Evolutionary conservation across 2,113 vertebrate genomes (phyloP), one percentile per base, ranked within the genome.

Genomic region (Sceloporus undulatus): DNA sequence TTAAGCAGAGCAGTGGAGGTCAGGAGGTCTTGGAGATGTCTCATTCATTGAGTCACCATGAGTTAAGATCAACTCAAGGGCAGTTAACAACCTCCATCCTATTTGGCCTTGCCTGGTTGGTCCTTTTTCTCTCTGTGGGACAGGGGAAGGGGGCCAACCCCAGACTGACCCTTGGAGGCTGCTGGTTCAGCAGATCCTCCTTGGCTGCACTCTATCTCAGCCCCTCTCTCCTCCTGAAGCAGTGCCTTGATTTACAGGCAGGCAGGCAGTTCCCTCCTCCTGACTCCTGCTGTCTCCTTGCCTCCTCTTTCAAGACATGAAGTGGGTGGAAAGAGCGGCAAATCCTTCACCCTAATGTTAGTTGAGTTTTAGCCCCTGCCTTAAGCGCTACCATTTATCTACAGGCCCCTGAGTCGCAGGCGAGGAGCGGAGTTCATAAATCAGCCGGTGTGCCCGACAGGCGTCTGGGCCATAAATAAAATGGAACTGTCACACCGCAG

Each of bases 331-430:
- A 87, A 68, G 74, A 77, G 87, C 73, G 0, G 92, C 88, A 86
- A 91, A 95, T 92, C 94, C 91, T 95, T 96, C 94, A 92, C 90
- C 94, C 93, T 85, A 90, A 94, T 94, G 93, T 88, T 86, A 90
- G 80, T 88, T 38, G 94, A 94, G 93, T 88, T 92, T 91, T 91
- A 92, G 89, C 76, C 0, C 23, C 86, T 78, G 91, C 93, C 94
- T 82, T 84, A 4, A 95, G 95, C 94, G 89, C 91, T 88, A 73
- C 90, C 93, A 0, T 92, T 94, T 79, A 93, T 94, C 94, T 91
- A 27, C 82, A 0, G 74, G 87, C 87, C 91, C 93, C 25, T 1
- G 34, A 74, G 88, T 48, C 84, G 90, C 79, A 0, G 73, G 78
- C 38, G 38, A 76, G 85, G 91, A 94, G 92, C 79, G 65, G 92